These are phyloP conservation scores for Chrysochloris asiatica DNA, from an alignment of 2,113 vertebrate species.

Conservation along the genomic window DNA sequence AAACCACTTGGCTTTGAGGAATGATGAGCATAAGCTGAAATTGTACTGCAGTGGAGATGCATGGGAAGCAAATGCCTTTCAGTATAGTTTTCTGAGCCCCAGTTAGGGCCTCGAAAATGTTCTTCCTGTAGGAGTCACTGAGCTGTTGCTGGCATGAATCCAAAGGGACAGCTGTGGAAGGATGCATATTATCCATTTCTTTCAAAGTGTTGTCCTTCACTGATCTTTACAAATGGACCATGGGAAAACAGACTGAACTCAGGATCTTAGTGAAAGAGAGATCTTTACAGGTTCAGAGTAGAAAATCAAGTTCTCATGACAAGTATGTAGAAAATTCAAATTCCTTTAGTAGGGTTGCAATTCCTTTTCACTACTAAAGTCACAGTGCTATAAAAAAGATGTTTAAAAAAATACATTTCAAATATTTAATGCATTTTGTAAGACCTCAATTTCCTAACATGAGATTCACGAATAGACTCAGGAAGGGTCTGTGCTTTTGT, in stretches of 20 bases:
- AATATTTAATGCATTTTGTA: not conserved
- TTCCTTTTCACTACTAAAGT: constrained; percentile 59
- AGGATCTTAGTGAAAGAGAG: constrained; percentile 39
- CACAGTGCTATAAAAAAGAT: not conserved
- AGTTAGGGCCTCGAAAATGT: constrained; percentile 55
- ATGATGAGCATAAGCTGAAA: constrained; percentile 27
- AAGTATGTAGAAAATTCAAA: constrained; percentile 44
- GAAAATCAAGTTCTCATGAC: constrained; percentile 54
- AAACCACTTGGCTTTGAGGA: constrained; percentile 24
- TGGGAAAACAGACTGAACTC: constrained; percentile 59
- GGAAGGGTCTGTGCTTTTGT: not conserved
- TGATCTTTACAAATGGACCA: constrained; percentile 63
- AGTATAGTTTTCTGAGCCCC: constrained; percentile 22
- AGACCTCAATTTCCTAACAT: not conserved
- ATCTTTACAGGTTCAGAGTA: constrained; percentile 1
- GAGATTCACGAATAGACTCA: not conserved
- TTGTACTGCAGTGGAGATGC: not conserved
- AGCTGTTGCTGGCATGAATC: constrained; percentile 53
- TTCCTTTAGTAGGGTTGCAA: not conserved
- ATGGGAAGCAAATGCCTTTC: constrained; percentile 51
- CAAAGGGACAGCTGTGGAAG: constrained; percentile 72
- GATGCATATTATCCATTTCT: constrained; percentile 58
- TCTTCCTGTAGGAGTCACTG: constrained; percentile 63
- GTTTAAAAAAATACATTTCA: constrained; percentile 40
- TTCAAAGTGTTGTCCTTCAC: constrained; percentile 63